These are phyloP conservation scores for Apamea monoglypha DNA, from an alignment of 2,888 invertebrate genomes.

Conservation along the genomic window DNA sequence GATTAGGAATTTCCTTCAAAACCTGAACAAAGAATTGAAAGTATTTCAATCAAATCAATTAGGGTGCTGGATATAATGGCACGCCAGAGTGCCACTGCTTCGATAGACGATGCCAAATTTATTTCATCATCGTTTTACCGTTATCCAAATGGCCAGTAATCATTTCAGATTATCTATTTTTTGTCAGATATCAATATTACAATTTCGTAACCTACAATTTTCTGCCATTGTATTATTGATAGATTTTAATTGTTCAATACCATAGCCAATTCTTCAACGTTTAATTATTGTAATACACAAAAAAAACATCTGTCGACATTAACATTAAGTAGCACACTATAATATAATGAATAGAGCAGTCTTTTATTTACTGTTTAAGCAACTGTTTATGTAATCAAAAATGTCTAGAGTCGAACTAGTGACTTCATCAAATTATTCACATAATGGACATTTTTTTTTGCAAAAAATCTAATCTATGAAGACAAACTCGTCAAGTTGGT, in stretches of 20 bases:
- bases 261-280: slow-evolving; percentile 30
- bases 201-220: slow-evolving; percentile 39
- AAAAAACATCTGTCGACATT: slow-evolving; percentile 45
- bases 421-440: slow-evolving; percentile 39
- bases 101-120: slow-evolving; percentile 1
- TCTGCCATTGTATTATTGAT: slow-evolving; percentile 33
- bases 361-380: slow-evolving; percentile 18
- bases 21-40: not conserved
- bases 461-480: not conserved
- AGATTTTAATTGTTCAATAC: slow-evolving; percentile 31
- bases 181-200: slow-evolving; percentile 30
- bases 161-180: slow-evolving; percentile 13
- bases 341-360: slow-evolving; percentile 42
- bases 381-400: slow-evolving; percentile 53
- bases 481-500: slow-evolving; percentile 23
- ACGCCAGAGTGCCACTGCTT: not conserved
- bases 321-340: slow-evolving; percentile 30
- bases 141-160: not conserved
- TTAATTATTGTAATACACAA: slow-evolving; percentile 22
- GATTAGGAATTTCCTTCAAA: not conserved
- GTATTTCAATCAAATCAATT: not conserved
- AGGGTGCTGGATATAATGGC: not conserved
- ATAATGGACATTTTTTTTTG: slow-evolving; percentile 31
- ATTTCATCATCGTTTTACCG: slow-evolving; percentile 22
- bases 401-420: slow-evolving; percentile 12